Conservation (phyloP, 2,113 vertebrate species). For the Phoxinus phoxinus region DNA sequence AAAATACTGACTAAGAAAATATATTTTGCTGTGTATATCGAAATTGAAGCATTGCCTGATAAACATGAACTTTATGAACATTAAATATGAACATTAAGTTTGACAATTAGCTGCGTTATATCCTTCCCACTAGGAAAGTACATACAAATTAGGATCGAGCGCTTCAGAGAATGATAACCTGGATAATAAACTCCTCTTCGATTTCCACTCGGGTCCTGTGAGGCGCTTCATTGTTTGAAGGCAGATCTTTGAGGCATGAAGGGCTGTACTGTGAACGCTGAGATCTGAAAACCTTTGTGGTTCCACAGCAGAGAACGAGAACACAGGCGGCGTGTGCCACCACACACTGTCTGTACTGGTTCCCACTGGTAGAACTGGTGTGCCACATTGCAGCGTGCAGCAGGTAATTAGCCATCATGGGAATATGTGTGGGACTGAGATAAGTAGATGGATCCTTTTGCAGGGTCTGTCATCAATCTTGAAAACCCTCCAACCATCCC, state of each 20-base stretch:
- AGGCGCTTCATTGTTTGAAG: background rate
- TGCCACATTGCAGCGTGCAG: background rate
- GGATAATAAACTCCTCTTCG: constrained; percentile 1
- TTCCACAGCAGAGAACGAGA: background rate
- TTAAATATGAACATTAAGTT: background rate
- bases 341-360: background rate
- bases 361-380: background rate
- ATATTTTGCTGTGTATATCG: too few relatives aligned
- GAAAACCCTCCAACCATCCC: background rate
- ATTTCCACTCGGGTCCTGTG: background rate
- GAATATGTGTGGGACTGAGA: constrained; percentile 14
- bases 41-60: background rate
- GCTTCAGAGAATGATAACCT: background rate
- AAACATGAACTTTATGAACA: background rate
- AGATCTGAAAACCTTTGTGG: background rate
- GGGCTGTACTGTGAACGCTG: background rate
- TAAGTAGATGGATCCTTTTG: background rate
- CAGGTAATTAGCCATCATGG: constrained; percentile 24
- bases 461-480: background rate
- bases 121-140: background rate
- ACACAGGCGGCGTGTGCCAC: background rate
- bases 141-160: background rate
- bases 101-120: background rate
- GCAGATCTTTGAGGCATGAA: background rate
- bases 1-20: too few relatives aligned